Conservation (phyloP, 2,113 vertebrate genomes). For the Elgaria multicarinata region DNA sequence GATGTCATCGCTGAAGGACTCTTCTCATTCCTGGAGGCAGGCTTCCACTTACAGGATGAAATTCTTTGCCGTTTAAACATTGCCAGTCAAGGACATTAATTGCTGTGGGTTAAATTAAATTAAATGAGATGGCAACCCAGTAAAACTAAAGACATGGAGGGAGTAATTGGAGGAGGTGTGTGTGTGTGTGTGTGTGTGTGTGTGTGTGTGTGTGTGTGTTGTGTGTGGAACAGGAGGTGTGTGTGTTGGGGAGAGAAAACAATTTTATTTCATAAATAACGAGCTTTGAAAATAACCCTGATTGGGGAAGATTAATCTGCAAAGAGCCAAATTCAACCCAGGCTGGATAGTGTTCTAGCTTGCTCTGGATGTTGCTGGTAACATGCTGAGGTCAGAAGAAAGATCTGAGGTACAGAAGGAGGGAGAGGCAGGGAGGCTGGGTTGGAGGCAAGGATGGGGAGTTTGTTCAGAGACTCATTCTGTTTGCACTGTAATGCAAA, state of each 20-base stretch:
- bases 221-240: too few species aligned
- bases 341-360: neutral
- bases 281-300: conserved; percentile 56
- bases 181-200: too few species aligned
- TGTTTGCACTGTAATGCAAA: too few species aligned
- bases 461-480: too few species aligned
- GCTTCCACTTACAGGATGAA: conserved; percentile 62
- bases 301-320: conserved; percentile 35
- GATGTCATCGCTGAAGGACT: conserved; percentile 55
- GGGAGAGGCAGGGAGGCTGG: neutral
- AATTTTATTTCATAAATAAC: conserved; percentile 63
- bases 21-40: conserved; percentile 63
- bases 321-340: conserved; percentile 48
- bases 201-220: too few species aligned
- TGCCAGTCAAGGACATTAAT: conserved; percentile 75
- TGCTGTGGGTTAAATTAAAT: conserved; percentile 75
- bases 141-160: conserved; percentile 56
- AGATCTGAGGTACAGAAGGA: too few species aligned
- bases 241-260: conserved; percentile 2
- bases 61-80: conserved; percentile 73
- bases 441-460: too few species aligned
- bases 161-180: neutral
- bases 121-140: conserved; percentile 64
- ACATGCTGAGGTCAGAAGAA: neutral
- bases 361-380: neutral